These are phyloP conservation scores for Campoplex nolae DNA, from an alignment of 2,888 invertebrate species.

Conservation along the genomic window DNA sequence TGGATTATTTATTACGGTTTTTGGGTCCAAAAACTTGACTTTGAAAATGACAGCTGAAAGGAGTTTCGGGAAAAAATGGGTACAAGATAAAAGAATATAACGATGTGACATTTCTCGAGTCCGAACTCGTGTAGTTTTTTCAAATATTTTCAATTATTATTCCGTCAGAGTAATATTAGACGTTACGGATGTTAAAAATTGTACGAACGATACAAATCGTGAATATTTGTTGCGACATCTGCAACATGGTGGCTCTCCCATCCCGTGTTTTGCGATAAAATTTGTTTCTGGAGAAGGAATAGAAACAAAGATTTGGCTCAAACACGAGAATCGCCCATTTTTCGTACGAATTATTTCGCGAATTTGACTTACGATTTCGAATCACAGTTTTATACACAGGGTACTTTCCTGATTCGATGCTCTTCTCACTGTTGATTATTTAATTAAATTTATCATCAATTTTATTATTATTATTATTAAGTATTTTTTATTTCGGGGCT, in stretches of 20 bases:
- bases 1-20: too few species aligned
- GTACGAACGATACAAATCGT: not conserved
- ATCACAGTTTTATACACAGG: conserved; percentile 3
- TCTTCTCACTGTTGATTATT: conserved; percentile 1
- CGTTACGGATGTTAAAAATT: not conserved
- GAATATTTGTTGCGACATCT: not conserved
- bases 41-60: not conserved
- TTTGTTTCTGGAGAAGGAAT: not conserved
- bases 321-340: not conserved
- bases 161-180: not conserved
- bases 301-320: not conserved
- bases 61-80: not conserved
- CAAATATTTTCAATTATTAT: not conserved
- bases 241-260: too few species aligned
- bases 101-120: not conserved
- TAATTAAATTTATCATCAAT: not conserved
- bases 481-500: not conserved
- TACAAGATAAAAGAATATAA: not conserved
- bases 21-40: not conserved
- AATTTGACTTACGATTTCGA: not conserved
- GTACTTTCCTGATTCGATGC: not conserved
- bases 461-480: not conserved
- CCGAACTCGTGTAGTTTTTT: not conserved
- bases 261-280: too few species aligned
- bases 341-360: not conserved